Evolutionary conservation across 2,113 vertebrate genomes (phyloP).

Genomic region (Potamarius usumacintae): DNA sequence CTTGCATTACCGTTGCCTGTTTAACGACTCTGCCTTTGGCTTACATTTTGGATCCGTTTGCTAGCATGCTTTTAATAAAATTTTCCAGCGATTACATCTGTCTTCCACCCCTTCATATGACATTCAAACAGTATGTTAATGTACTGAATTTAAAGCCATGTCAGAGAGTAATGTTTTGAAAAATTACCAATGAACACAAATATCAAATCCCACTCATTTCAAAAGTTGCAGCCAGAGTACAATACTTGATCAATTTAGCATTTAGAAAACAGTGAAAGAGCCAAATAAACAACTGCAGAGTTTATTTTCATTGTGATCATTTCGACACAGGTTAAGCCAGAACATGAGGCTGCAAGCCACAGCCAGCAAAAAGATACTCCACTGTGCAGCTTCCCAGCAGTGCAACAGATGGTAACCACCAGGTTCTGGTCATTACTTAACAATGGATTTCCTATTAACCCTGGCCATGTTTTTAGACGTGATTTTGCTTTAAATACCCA

Average conservation of each 20-base stretch:
- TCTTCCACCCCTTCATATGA: too few relatives aligned
- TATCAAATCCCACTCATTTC: slow-evolving; percentile 6
- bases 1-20: too few relatives aligned
- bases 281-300: slow-evolving; percentile 47
- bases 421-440: slow-evolving; percentile 16
- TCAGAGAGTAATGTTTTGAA: neutral
- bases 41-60: too few relatives aligned
- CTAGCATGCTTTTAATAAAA: too few relatives aligned
- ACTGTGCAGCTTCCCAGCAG: slow-evolving; percentile 34
- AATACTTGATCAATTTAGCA: neutral
- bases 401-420: slow-evolving; percentile 48
- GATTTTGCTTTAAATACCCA: neutral
- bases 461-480: neutral
- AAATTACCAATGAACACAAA: neutral
- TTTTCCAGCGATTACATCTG: too few relatives aligned
- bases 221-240: slow-evolving; percentile 12
- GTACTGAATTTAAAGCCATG: neutral
- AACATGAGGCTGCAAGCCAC: slow-evolving; percentile 28
- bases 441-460: neutral
- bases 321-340: slow-evolving; percentile 20
- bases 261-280: slow-evolving; percentile 19
- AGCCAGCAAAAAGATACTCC: slow-evolving; percentile 31
- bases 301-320: slow-evolving; percentile 45
- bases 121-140: neutral
- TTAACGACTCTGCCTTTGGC: too few relatives aligned